Evolutionary conservation across 2,113 vertebrate species (phyloP), one percentile per base, ranked within the genome.

Genomic region (Seriola aureovittata): DNA sequence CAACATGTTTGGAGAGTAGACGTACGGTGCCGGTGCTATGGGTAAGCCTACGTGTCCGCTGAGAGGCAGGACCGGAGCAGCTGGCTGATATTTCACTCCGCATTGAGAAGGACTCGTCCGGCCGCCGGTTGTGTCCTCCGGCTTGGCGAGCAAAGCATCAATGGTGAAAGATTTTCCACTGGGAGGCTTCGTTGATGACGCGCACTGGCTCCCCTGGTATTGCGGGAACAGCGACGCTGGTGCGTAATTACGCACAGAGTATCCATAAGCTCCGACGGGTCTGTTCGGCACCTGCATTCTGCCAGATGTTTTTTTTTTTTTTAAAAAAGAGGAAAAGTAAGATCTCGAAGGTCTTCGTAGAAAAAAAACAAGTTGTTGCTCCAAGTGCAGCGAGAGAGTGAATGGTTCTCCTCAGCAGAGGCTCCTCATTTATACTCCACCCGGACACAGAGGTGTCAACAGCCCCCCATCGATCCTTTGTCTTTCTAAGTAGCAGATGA

Each of bases 101-200:
- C 80, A 66, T 1, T 74, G 85, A 52, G 71, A 7, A 0, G 71
- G 76, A 42, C 81, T 90, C 3, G 73, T 59, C 60, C 85, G 80
- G n/a, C 84, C 85, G 44, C 42, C 62, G 67, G 48, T 3, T 0
- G 74, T 60, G 2, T 88, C 85, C 32, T 92, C 93, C 4, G 93
- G 81, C 23, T 91, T 94, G 34, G 95, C 93, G 17, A 96, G 95
- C 52, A 96, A 73, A 11, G 96, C 95, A 4, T 95, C 95, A 34
- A 96, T 96, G 5, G 95, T 96, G 91, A 96, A 96, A 4, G 95
- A 94, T 71, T 95, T 96, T 3, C 94, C 90, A 23, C 62, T 69
- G 48, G 73, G 34, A 2, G 94, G 82, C 74, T 94, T 93, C 8
- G 90, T 23, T 4, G 76, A 4, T 0, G 71, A 57, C 1, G 78